Base-by-base conservation (phyloP, 2,888 invertebrate species). In the Plagodis pulveraria region DNA sequence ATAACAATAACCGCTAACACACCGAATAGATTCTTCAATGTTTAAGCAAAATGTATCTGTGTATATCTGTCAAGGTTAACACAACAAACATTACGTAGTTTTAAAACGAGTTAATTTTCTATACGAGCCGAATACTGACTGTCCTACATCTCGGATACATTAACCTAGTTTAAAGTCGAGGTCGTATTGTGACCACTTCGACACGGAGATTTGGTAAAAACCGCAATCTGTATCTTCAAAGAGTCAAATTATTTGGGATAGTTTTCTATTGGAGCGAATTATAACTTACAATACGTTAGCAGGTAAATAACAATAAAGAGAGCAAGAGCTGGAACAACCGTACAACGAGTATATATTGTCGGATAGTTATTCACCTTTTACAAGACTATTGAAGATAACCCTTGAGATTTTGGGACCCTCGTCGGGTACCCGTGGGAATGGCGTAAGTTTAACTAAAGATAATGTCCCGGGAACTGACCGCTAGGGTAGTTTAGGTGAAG, bases 151-250 rank as follows among this genome's bases (percentile, higher is more conserved):
- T 78, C 72, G 76, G 75, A 81, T 76, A 81, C 86, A 87, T 91
- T 90, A 89, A 87, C 89, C 88, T 77, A 89, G 81, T 88, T 90
- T 80, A 75, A 78, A 80, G 69, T 75, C 78, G 82, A 86, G 86
- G 85, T 75, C 83, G 72, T 67, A 72, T 64, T 75, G 67, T 75
- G 78, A 81, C 78, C 75, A 81, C 76, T 79, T 70, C 76, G 81
- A 80, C 80, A 81, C 73, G 74, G 72, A 73, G 72, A 78, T 77
- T 77, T 66, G 72, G 66, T 65, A 56, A 56, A 67, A 65, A 63
- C 64, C 47, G 54, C 47, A 57, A 56, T 12, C 49, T 42, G 52
- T 34, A 51, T 50, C 51, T 36, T 35, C 9, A 54, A 11, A 50
- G 41, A 35, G 43, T 43, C 33, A 41, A 55, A 56, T 50, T 35